These are phyloP conservation scores for Hetaerina titia DNA, from an alignment of 2,888 invertebrate genomes.

Conservation along the genomic window DNA sequence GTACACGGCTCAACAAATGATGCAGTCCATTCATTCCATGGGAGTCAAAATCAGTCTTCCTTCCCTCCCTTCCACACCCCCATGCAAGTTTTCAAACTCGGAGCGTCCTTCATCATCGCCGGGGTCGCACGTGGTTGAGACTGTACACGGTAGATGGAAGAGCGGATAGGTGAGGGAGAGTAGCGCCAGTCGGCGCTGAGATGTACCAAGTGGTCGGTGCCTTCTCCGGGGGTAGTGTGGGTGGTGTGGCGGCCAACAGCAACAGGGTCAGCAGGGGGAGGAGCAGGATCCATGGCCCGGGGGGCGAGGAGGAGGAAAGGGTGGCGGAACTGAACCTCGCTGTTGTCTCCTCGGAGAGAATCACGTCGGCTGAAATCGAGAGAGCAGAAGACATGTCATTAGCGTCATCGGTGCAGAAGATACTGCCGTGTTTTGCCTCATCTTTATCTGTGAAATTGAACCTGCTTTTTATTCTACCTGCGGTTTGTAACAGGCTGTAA, in stretches of 20 bases:
- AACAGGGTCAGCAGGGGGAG: slow-evolving; percentile 23
- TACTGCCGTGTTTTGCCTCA: too few relatives aligned
- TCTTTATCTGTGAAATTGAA: too few relatives aligned
- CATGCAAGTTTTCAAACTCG: not conserved
- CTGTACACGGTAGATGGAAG: not conserved
- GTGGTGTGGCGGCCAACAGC: not conserved
- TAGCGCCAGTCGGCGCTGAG: not conserved
- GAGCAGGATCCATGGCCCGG: not conserved
- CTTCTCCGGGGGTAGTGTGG: not conserved
- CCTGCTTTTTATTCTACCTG: too few relatives aligned
- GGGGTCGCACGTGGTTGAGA: not conserved
- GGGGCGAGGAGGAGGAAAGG: not conserved
- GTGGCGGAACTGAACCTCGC: not conserved
- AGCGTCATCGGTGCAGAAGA: too few relatives aligned
- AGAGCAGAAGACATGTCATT: too few relatives aligned
- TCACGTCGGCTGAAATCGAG: not conserved
- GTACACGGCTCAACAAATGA: not conserved
- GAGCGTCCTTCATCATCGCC: slow-evolving; percentile 26
- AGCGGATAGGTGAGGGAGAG: not conserved
- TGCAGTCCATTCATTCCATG: not conserved
- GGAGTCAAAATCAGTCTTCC: not conserved
- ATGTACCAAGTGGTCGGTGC: not conserved
- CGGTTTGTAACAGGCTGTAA: too few relatives aligned
- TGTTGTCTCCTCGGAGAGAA: not conserved
- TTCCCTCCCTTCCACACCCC: not conserved